Evolutionary conservation across 2,113 vertebrate genomes (phyloP).

Genomic region (Propithecus coquereli): DNA sequence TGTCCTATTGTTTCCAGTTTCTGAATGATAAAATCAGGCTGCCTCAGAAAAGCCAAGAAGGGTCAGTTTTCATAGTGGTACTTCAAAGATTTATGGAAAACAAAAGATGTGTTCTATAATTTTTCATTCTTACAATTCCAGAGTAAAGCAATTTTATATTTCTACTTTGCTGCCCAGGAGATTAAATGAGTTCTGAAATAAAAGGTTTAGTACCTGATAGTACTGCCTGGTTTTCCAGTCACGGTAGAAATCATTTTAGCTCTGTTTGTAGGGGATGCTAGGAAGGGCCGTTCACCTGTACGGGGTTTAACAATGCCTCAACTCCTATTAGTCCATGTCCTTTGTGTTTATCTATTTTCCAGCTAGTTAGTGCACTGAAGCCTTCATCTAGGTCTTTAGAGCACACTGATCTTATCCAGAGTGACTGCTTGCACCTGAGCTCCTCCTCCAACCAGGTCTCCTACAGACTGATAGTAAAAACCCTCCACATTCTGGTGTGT

Average conservation of each 20-base stretch:
- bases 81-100: neutral
- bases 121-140: neutral
- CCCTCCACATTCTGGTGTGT: neutral
- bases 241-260: neutral
- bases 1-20: neutral
- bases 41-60: neutral
- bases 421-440: neutral
- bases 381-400: neutral
- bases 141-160: neutral
- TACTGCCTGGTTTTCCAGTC: neutral
- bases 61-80: neutral
- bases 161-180: neutral
- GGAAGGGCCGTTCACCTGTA: rapidly evolving
- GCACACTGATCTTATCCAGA: neutral
- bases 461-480: too few species aligned
- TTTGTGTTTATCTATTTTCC: neutral
- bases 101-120: neutral
- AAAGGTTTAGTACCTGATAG: neutral
- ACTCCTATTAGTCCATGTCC: neutral
- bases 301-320: rapidly evolving
- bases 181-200: neutral
- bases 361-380: neutral
- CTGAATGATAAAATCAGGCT: neutral
- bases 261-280: too few species aligned
- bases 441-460: neutral